Conservation (phyloP, 2,113 vertebrate genomes). For the Seriola rivoliana region DNA sequence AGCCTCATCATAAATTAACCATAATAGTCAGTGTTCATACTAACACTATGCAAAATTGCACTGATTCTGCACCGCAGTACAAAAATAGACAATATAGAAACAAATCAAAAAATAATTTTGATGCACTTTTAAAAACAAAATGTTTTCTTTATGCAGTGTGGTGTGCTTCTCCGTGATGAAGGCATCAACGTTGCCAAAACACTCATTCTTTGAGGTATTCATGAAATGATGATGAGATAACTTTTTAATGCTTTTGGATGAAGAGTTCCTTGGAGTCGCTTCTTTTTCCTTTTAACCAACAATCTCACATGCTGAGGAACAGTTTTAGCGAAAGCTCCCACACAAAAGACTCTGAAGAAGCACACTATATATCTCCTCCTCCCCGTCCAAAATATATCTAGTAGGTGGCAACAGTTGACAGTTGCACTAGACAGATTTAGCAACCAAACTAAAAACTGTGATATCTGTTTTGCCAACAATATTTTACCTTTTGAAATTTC, state of each 20-base stretch:
- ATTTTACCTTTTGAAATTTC: neutral
- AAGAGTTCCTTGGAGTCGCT: constrained; percentile 23
- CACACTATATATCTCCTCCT: constrained; percentile 27
- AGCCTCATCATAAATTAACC: constrained; percentile 65
- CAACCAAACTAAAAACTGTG: constrained; percentile 1
- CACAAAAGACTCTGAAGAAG: constrained; percentile 38
- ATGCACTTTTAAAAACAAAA: constrained; percentile 20
- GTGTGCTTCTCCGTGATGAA: neutral
- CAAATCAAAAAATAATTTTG: constrained; percentile 8
- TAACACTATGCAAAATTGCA: constrained; percentile 24
- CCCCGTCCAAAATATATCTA: constrained; percentile 44
- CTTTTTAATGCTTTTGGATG: constrained; percentile 44
- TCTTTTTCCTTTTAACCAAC: constrained; percentile 43
- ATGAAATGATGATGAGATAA: constrained; percentile 24
- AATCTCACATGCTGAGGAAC: constrained; percentile 45
- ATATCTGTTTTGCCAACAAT: neutral
- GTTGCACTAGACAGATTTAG: constrained; percentile 33
- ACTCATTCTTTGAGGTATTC: constrained; percentile 11
- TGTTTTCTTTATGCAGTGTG: neutral
- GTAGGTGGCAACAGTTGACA: constrained; percentile 43
- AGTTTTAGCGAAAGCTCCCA: constrained; percentile 59
- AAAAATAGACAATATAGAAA: constrained; percentile 33
- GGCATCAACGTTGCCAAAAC: constrained; percentile 6
- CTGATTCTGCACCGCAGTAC: constrained; percentile 18
- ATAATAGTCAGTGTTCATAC: constrained; percentile 50